Evolutionary conservation across 2,888 invertebrate species (phyloP), one percentile per base, ranked within the genome.

Genomic region (Tridacna gigas): DNA sequence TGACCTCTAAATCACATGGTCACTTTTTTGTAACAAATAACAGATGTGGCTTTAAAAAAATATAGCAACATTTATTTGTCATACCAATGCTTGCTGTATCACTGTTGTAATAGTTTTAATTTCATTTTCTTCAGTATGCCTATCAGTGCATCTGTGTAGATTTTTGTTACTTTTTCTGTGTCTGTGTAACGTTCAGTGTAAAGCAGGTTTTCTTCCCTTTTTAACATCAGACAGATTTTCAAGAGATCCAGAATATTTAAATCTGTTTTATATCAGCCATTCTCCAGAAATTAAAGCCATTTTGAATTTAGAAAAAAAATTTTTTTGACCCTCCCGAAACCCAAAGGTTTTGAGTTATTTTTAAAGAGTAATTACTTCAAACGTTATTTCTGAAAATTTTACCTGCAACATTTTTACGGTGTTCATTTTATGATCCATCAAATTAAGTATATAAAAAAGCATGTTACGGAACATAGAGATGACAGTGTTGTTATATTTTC

Each of bases 31-130:
- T 25, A 51, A 71, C 48, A 22, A 71, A 51, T 71, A 71, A 71
- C 71, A 71, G 56, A 69, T 47, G n/a, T 47, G 71, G 51, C 51
- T 71, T 3, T 51, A 25, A 22, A 45, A 71, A 71, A 9, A 25
- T 71, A 71, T 71, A 71, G 71, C 71, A 71, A 71, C 71, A 71
- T 71, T 71, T 71, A 71, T 71, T 71, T 71, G 71, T 71, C n/a
- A 71, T 71, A 15, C 51, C 48, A 71, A 51, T 71, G 71, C 71
- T 71, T 51, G 71, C 26, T 71, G 71, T 69, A 71, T 26, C 47
- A 51, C n/a, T 51, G 51, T 71, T 71, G 71, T 71, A 51, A 71
- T 25, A 67, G 45, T 63, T 25, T 63, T 37, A 37, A 28, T 15
- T 67, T 67, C 4, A 67, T 25, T 37, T 15, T 67, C 37, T 67